A percentile compares a stretch with the other conserved stretches of the same genome.
These are phyloP conservation scores for Sarcophaga carnaria DNA, from an alignment of 2,888 invertebrate species.

Conservation along the genomic window DNA sequence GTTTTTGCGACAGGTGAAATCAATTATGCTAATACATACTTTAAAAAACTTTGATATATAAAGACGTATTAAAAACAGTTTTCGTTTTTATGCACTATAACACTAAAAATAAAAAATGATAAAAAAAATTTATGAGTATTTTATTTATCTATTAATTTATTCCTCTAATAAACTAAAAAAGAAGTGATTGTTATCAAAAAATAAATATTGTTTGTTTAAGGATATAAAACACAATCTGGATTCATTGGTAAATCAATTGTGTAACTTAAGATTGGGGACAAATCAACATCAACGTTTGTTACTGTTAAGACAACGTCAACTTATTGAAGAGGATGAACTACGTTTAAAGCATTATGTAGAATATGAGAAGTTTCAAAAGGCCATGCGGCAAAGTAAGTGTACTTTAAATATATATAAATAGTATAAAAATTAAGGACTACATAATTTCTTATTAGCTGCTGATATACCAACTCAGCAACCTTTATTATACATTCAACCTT, in stretches of 20 bases:
- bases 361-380: slow-evolving; percentile 81
- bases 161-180: too few relatives aligned
- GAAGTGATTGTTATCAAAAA: too few relatives aligned
- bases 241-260: slow-evolving; percentile 79
- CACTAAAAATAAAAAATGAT: too few relatives aligned
- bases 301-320: slow-evolving; percentile 80
- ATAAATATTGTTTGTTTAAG: slow-evolving; percentile 68
- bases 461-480: slow-evolving; percentile 68
- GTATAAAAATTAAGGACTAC: background rate
- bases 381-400: slow-evolving; percentile 77
- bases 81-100: too few relatives aligned
- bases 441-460: slow-evolving; percentile 52
- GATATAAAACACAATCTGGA: slow-evolving; percentile 82
- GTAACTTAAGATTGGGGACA: slow-evolving; percentile 79
- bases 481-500: slow-evolving; percentile 67
- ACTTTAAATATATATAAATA: background rate
- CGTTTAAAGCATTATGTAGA: slow-evolving; percentile 81
- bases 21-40: too few relatives aligned
- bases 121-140: too few relatives aligned
- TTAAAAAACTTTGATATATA: too few relatives aligned
- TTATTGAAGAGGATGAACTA: slow-evolving; percentile 81
- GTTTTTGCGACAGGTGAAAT: too few relatives aligned
- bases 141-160: too few relatives aligned
- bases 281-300: slow-evolving; percentile 80
- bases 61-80: too few relatives aligned